These are phyloP conservation scores for Muricea muricata DNA, from an alignment of 92 coral and sea anemone species.

Conservation along the genomic window DNA sequence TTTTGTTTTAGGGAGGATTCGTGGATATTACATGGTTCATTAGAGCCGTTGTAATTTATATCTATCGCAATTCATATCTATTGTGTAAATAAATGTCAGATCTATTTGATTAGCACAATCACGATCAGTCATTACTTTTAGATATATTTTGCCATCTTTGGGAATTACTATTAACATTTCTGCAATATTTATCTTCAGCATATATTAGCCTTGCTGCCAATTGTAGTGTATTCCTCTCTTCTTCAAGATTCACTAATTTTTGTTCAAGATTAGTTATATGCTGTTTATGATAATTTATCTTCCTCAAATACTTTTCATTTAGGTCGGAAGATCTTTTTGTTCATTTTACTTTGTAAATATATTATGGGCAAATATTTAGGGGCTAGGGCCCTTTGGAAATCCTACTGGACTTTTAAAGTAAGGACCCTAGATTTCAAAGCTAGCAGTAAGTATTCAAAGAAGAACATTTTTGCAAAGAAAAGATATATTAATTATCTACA, in stretches of 20 bases:
- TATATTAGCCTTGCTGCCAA: not conserved
- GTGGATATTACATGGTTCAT: not conserved
- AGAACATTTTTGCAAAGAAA: no score
- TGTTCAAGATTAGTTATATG: not conserved
- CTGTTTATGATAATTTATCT: not conserved
- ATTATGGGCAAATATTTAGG: no score
- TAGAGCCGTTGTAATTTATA: not conserved
- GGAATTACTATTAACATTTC: not conserved
- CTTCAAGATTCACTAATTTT: not conserved
- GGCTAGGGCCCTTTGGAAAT: no score
- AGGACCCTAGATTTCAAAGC: no score
- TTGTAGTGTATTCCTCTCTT: not conserved
- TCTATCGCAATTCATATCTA: not conserved
- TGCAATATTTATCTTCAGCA: not conserved
- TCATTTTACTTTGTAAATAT: no score
- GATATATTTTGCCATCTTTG: no score
- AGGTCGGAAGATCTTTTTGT: not conserved
- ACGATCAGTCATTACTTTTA: no score
- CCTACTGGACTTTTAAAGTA: no score
- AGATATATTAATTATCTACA: no score
- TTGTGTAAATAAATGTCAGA: no score
- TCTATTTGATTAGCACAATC: no score
- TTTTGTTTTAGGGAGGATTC: not conserved
- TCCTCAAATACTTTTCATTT: not conserved
- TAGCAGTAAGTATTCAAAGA: no score